A percentile compares a stretch with the other conserved stretches of the same genome.
Conservation (phyloP, 2,888 invertebrate genomes). For the Tipula helvola region DNA sequence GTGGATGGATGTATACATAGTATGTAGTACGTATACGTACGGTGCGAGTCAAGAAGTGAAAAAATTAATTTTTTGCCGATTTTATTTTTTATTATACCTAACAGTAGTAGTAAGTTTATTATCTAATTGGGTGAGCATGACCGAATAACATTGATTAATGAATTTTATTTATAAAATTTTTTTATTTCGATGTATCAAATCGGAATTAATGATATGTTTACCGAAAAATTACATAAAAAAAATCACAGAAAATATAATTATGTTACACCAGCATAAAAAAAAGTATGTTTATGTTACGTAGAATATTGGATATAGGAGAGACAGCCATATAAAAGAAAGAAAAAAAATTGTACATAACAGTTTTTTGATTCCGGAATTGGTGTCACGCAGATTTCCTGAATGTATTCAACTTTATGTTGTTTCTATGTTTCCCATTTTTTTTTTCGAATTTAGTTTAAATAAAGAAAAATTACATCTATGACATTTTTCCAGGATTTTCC, state of each 20-base stretch:
- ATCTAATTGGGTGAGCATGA: background rate
- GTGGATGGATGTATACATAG: background rate
- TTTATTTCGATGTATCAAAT: background rate
- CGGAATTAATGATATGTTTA: slow-evolving; percentile 4
- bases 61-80: background rate
- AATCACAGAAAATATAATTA: background rate
- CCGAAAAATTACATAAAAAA: background rate
- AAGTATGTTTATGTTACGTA: background rate
- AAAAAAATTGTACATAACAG: background rate
- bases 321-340: background rate
- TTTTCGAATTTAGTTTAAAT: background rate
- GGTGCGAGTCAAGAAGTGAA: background rate
- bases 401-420: background rate
- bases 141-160: slow-evolving; percentile 4
- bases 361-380: background rate
- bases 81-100: background rate
- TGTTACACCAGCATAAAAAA: background rate
- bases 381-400: slow-evolving; percentile 4
- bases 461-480: slow-evolving; percentile 4
- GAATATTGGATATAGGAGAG: background rate
- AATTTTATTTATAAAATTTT: background rate
- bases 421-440: background rate
- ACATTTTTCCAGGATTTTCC: background rate
- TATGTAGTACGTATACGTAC: background rate
- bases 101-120: background rate